Base-by-base conservation (phyloP, 2,113 vertebrate species). In the Lepus timidus region DNA sequence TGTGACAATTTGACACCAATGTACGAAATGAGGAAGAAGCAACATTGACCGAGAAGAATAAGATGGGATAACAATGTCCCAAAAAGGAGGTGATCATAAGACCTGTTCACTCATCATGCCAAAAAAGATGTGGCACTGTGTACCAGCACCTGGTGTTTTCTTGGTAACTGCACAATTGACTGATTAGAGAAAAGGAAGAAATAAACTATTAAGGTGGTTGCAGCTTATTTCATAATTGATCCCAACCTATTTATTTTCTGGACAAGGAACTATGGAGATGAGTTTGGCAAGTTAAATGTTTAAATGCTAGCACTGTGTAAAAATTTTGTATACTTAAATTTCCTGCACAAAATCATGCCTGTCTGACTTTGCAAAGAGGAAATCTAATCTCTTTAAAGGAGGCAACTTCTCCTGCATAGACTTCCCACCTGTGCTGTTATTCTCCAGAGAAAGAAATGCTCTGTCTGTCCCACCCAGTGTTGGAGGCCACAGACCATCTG, bases 401-500 rank as follows among this genome's bases (percentile, higher is more conserved):
- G 51, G 29, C 44, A 6, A 70, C 14, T 62, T 58, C 44, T 79
- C n/a, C 51, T n/a, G 29, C n/a, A 3, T n/a, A 10, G 68, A 68
- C 7, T 22, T 88, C 36, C 78, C n/a, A 62, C 20, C 1, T 76
- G 14, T 11, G 13, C 19, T 5, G 44, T 20, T 71, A 8, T 86
- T 49, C 25, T 62, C 39, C 13, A 33, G 31, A 51, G n/a, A 55
- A 70, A 68, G 36, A 36, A 61, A 78, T 27, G 25, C 4, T 52
- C 31, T 44, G 29, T 51, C 49, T 33, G 39, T 90, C 62, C 64
- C 52, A 67, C 1, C 80, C 87, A 76, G 85, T 94, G 88, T 79
- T 78, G 94, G 88, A 90, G 95, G 83, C 95, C 93, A 95, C 93
- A 98, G 75, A 95, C 92, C 95, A 96, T 97, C 97, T 97, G 96